Evolutionary conservation across 1,140 invertebrate species (phyloP), one percentile per base, ranked within the genome.

Genomic region (Megalonaias nervosa): DNA sequence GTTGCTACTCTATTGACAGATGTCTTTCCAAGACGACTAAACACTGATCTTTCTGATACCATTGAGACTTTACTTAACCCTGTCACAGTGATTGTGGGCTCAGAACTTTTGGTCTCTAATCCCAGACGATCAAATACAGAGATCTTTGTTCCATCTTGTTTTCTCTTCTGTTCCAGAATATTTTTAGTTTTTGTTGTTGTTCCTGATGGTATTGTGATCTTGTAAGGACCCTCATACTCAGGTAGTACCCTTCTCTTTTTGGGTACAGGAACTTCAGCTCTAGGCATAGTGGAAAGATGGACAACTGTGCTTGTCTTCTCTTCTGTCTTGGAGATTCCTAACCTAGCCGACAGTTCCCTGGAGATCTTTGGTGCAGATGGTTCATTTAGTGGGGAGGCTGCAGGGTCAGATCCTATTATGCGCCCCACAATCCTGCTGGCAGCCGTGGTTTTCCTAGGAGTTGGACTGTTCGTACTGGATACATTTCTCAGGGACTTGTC

Each of bases 371-470:
- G 83, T 60, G 80, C 81, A 48, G 79, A 74, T 62, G 74, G 60
- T 2, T 79, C 70, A n/a, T 79, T 72, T 17, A 80, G 75, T 11
- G 87, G 86, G 12, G 74, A 83, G 60, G 86, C 78, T 74, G 86
- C 84, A 38, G 85, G 84, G 59, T 86, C 81, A 23, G 78, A 87
- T 31, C 81, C 77, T 13, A 89, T 71, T 74, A 87, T 86, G 68
- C 88, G 86, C 70, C 85, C 85, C 4, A 89, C 83, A 71, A 85
- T 88, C 23, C 88, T 74, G 83, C 89, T 90, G 56, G 87, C 88
- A 85, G 87, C 89, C 89, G 81, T 31, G 26, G 26, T 31, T 31
- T 31, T 31, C 26, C 26, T 31, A 31, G 26, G 26, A 31, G 26
- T 31, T 2, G 4, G 26, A 31, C 26, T 31, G 0, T 31, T 31